Conservation (phyloP, 2,113 vertebrate species). For the Lampris megalopsis region DNA sequence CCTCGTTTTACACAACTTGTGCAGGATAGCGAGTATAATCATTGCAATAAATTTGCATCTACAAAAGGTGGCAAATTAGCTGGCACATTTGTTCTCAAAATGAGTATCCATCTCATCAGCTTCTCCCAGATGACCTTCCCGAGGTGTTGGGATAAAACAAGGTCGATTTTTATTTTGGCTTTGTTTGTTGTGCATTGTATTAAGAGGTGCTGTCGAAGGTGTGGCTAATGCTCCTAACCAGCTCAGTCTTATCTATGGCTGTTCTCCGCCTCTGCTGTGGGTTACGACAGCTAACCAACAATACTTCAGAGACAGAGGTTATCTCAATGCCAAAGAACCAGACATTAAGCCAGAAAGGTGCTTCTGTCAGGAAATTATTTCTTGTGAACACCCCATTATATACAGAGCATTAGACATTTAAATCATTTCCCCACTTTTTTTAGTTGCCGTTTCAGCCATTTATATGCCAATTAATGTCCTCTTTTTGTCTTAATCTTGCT, state of each 20-base stretch:
- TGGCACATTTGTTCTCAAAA: constrained; percentile 14
- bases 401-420: constrained; percentile 32
- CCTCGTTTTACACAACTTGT: constrained; percentile 9
- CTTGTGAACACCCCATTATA: constrained; percentile 33
- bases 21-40: not conserved
- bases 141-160: not conserved
- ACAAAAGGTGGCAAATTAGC: constrained; percentile 28
- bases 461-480: constrained; percentile 38
- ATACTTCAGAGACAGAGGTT: constrained; percentile 40
- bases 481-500: constrained; percentile 39
- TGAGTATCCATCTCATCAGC: constrained; percentile 46
- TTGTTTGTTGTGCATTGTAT: constrained; percentile 14
- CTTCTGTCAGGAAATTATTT: constrained; percentile 52
- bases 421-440: constrained; percentile 30
- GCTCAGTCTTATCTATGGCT: constrained; percentile 40
- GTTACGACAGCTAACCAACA: constrained; percentile 45
- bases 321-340: constrained; percentile 55
- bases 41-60: not conserved
- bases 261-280: constrained; percentile 41
- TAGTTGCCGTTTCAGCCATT: constrained; percentile 41
- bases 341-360: constrained; percentile 51
- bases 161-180: not conserved
- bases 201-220: constrained; percentile 12
- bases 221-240: constrained; percentile 19
- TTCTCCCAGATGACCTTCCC: constrained; percentile 30